Evolutionary conservation across 2,113 vertebrate species (phyloP).

Genomic region (Atlantisia rogersi): DNA sequence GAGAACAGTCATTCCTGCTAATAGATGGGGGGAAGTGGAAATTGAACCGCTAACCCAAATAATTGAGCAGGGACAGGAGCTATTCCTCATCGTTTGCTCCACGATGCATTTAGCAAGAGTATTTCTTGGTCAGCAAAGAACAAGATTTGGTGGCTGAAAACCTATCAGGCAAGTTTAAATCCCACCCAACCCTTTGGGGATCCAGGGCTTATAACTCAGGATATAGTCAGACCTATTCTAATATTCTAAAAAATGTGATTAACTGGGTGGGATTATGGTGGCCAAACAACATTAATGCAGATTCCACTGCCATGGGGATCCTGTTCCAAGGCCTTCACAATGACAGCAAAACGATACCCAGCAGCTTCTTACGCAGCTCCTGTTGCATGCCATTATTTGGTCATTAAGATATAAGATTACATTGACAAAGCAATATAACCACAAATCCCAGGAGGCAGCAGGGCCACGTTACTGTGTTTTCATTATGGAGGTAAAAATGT

Average conservation of each 20-base stretch:
- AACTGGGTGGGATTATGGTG: neutral
- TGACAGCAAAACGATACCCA: neutral
- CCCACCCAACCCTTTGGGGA: neutral
- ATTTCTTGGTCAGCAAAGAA: neutral
- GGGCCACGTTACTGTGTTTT: neutral
- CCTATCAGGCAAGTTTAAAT: neutral
- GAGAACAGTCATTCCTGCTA: neutral
- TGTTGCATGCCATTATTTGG: conserved; percentile 21
- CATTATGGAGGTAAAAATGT: neutral
- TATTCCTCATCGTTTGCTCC: neutral
- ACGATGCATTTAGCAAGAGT: neutral
- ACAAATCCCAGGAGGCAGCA: conserved; percentile 21
- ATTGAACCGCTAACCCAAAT: neutral
- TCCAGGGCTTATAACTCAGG: neutral
- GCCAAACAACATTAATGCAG: neutral
- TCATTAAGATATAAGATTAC: conserved; percentile 50
- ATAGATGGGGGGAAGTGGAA: neutral
- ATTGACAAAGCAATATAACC: conserved; percentile 34
- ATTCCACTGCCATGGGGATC: neutral
- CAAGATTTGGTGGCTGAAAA: neutral
- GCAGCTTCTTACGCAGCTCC: neutral
- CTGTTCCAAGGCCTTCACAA: conserved; percentile 23
- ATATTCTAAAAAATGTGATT: conserved; percentile 24
- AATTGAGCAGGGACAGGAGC: neutral
- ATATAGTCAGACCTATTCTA: neutral